Percentiles rank a stretch among this genome's conserved stretches.
Conservation (phyloP, 1,140 invertebrate genomes). For the Rhynchophorus ferrugineus region DNA sequence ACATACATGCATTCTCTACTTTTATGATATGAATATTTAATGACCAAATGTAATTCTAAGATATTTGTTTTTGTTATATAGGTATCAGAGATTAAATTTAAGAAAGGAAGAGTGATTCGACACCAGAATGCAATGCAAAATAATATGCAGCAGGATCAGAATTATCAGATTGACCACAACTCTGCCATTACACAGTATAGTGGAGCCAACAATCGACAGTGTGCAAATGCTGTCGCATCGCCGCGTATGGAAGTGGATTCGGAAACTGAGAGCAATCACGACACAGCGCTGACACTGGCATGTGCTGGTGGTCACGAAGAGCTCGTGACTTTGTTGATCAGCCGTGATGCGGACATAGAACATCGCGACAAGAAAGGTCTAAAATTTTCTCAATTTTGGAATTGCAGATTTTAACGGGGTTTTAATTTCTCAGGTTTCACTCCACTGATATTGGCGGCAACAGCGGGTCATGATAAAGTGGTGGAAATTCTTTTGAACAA, state of each 20-base stretch:
- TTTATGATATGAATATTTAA: neutral
- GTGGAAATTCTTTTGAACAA: slow-evolving; percentile 91
- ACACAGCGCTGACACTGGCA: slow-evolving; percentile 94
- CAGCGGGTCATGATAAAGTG: slow-evolving; percentile 91
- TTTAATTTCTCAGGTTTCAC: slow-evolving; percentile 62
- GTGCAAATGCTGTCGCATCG: slow-evolving; percentile 23
- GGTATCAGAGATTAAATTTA: slow-evolving; percentile 35
- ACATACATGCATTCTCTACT: neutral
- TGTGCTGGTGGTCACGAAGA: slow-evolving; percentile 96
- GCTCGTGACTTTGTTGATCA: slow-evolving; percentile 83
- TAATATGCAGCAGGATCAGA: slow-evolving; percentile 30
- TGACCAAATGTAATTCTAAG: too few species aligned
- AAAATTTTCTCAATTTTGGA: neutral
- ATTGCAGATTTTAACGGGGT: neutral
- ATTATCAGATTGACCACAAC: slow-evolving; percentile 37
- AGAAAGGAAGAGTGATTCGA: slow-evolving; percentile 32
- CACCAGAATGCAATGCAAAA: slow-evolving; percentile 30
- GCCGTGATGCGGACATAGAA: slow-evolving; percentile 88
- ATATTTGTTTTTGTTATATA: slow-evolving; percentile 1
- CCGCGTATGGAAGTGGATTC: slow-evolving; percentile 84
- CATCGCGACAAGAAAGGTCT: slow-evolving; percentile 93
- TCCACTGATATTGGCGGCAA: slow-evolving; percentile 92
- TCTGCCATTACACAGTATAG: slow-evolving; percentile 39
- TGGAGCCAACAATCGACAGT: slow-evolving; percentile 21
- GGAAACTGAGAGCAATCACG: slow-evolving; percentile 96